A percentile compares a stretch with the other conserved stretches of the same genome.
phyloP scores from a whole-genome alignment of 1,140 invertebrate species.

The Drosophila azteca region DNA sequence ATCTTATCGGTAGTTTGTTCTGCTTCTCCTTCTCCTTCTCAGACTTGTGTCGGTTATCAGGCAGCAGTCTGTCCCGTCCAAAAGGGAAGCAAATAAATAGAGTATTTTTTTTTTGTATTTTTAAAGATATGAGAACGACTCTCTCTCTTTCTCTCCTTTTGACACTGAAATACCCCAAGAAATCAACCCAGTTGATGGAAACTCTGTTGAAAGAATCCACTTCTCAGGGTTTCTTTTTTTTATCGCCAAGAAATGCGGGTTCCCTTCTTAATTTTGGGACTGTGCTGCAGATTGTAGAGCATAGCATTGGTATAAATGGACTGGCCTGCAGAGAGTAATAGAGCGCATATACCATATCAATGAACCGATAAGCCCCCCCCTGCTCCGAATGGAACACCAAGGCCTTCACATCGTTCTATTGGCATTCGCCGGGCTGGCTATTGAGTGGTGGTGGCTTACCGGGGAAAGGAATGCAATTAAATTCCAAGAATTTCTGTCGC shows the following conservation, averaged over 20 bases:
- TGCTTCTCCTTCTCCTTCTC: constrained; percentile 6
- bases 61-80: background rate
- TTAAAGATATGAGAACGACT: constrained; percentile 36
- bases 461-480: constrained; percentile 28
- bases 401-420: constrained; percentile 37
- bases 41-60: constrained; percentile 26
- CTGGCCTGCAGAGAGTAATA: background rate
- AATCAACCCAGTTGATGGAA: constrained; percentile 5
- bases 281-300: too few relatives aligned
- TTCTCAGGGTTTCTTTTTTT: constrained; percentile 26
- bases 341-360: constrained; percentile 49
- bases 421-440: constrained; percentile 12
- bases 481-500: constrained; percentile 23
- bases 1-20: constrained; percentile 42
- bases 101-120: constrained; percentile 1
- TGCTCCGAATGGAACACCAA: constrained; percentile 54
- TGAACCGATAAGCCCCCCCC: constrained; percentile 64
- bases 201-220: constrained; percentile 14
- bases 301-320: constrained; percentile 3
- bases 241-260: constrained; percentile 30
- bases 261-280: background rate
- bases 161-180: background rate
- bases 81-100: constrained; percentile 26
- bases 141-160: constrained; percentile 17
- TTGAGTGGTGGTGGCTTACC: constrained; percentile 26